Conservation (phyloP, 2,113 vertebrate species). For the Aegotheles bennettii region DNA sequence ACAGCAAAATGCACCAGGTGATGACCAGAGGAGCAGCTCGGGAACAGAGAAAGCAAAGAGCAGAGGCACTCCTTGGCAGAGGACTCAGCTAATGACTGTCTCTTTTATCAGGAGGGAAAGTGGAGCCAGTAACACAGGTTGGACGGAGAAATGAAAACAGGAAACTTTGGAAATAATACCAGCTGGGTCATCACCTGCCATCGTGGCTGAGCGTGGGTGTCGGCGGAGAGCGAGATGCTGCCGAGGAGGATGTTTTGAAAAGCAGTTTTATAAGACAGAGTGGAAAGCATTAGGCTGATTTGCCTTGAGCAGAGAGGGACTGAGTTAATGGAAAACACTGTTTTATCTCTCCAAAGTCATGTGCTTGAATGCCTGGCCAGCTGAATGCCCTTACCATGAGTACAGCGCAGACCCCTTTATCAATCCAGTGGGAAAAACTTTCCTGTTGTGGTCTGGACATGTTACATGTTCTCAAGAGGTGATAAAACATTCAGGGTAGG, state of each 20-base stretch:
- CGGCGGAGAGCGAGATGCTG: accelerated
- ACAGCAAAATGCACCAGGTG: neutral
- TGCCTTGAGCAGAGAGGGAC: neutral
- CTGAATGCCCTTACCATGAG: accelerated
- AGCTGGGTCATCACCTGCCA: neutral
- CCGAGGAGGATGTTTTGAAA: neutral
- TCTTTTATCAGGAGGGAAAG: neutral
- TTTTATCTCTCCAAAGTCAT: neutral
- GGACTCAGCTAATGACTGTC: neutral
- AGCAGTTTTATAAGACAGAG: neutral
- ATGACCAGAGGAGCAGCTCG: neutral
- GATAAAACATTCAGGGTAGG: neutral
- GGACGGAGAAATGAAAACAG: neutral
- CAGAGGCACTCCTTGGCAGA: neutral
- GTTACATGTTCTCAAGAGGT: neutral
- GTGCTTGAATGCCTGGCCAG: neutral
- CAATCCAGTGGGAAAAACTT: neutral
- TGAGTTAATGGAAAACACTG: neutral
- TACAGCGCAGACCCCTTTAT: neutral
- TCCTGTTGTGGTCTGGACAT: neutral
- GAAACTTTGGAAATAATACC: neutral
- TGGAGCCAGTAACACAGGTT: neutral
- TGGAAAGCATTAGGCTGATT: neutral
- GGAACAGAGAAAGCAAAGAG: neutral
- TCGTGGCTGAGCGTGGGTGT: neutral